phyloP scores from a whole-genome alignment of 2,113 vertebrate species.

The Tragulus kanchil region DNA sequence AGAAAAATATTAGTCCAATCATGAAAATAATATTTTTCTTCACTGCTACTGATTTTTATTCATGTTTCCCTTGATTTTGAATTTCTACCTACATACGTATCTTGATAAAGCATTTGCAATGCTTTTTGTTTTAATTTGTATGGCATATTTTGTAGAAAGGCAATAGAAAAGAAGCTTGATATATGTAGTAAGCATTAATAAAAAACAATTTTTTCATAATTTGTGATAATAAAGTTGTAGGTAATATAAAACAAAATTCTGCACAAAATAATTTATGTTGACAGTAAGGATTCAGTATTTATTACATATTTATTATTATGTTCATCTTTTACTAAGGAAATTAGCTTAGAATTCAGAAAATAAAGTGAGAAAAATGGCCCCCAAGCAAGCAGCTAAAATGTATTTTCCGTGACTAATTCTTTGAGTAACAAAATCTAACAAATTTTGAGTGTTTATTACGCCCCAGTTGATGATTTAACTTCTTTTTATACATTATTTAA shows the following conservation, averaged over 20 bases:
- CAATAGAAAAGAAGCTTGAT: neutral
- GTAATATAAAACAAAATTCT: neutral
- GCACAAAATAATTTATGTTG: neutral
- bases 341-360: constrained; percentile 30
- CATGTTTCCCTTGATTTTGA: neutral
- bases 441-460: neutral
- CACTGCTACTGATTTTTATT: neutral
- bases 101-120: neutral
- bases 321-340: neutral
- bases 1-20: neutral
- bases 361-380: neutral
- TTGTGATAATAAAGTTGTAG: neutral
- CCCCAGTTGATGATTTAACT: neutral
- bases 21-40: neutral
- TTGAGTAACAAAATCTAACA: neutral
- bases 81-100: neutral
- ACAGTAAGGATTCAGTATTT: neutral
- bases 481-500: neutral
- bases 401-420: neutral
- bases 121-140: neutral
- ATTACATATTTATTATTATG: neutral
- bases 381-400: neutral
- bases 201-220: neutral
- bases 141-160: neutral
- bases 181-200: neutral